These are phyloP conservation scores for Gyps fulvus DNA, from an alignment of 2,113 vertebrate genomes.

Conservation along the genomic window DNA sequence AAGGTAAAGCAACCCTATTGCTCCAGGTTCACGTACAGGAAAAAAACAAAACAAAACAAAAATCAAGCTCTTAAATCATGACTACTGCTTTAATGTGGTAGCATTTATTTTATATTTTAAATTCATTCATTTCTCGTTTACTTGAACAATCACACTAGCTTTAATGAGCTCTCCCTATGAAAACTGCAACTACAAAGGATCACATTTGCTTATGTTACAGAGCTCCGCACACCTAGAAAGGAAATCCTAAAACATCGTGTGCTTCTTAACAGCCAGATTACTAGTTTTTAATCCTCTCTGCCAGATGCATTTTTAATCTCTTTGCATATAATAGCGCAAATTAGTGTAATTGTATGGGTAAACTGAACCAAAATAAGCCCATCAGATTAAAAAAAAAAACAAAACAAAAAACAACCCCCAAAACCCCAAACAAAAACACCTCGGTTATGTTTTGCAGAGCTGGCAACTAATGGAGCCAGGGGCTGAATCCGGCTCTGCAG, in stretches of 20 bases:
- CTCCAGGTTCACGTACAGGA: not conserved
- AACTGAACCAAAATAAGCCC: not conserved
- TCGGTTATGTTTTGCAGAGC: not conserved
- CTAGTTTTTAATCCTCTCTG: not conserved
- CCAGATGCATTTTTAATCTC: not conserved
- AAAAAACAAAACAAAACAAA: not conserved
- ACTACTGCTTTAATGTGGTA: not conserved
- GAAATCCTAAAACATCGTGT: not conserved
- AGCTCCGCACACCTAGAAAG: not conserved
- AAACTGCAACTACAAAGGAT: conserved; percentile 36
- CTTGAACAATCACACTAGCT: not conserved
- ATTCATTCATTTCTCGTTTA: conserved; percentile 44
- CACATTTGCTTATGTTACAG: not conserved
- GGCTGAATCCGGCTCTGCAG: not conserved
- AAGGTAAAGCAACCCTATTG: not conserved
- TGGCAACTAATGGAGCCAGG: not conserved
- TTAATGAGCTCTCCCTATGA: conserved; percentile 36
- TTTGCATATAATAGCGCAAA: not conserved
- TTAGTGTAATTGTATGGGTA: not conserved
- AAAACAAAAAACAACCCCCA: too few relatives aligned
- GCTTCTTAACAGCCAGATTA: not conserved
- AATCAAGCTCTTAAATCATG: conserved; percentile 32
- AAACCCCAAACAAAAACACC: not conserved
- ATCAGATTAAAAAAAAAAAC: not conserved
- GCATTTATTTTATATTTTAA: conserved; percentile 19